These are phyloP conservation scores for Paraplagusia blochii DNA, from an alignment of 2,113 vertebrate genomes.

Conservation along the genomic window DNA sequence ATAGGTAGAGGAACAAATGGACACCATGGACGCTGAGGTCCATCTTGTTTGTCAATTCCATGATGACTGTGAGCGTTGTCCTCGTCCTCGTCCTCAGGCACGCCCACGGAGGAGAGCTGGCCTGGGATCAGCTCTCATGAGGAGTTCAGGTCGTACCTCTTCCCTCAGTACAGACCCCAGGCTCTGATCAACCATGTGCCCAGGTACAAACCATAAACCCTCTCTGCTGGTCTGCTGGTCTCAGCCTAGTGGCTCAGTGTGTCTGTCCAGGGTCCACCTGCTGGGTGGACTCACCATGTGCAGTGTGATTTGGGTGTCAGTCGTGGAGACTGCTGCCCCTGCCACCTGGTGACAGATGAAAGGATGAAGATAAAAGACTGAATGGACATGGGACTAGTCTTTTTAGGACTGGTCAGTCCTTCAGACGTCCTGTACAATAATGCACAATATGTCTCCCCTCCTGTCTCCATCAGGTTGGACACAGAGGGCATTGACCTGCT, in stretches of 20 bases:
- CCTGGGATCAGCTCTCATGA: constrained; percentile 82
- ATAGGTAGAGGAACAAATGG: constrained; percentile 54
- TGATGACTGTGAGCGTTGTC: neutral
- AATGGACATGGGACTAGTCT: no score
- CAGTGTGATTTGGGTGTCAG: no score
- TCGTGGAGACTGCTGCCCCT: no score
- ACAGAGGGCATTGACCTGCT: constrained; percentile 88
- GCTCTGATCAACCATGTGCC: constrained; percentile 89
- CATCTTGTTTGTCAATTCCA: fast-evolving
- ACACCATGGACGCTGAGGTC: neutral
- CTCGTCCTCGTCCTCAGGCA: constrained; percentile 73
- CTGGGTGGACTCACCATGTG: no score
- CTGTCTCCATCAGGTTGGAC: constrained; percentile 80
- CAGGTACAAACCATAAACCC: constrained; percentile 71
- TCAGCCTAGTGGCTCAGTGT: no score
- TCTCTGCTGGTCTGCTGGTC: no score
- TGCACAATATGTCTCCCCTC: neutral
- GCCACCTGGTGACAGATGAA: no score
- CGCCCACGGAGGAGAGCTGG: constrained; percentile 90
- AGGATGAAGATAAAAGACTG: no score
- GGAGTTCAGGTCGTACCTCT: constrained; percentile 87
- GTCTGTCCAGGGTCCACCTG: no score
- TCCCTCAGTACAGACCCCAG: constrained; percentile 84
- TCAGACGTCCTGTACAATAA: no score
- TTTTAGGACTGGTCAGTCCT: no score